Evolutionary conservation across 2,888 invertebrate species (phyloP).

Genomic region (Onthophagus sagittarius): DNA sequence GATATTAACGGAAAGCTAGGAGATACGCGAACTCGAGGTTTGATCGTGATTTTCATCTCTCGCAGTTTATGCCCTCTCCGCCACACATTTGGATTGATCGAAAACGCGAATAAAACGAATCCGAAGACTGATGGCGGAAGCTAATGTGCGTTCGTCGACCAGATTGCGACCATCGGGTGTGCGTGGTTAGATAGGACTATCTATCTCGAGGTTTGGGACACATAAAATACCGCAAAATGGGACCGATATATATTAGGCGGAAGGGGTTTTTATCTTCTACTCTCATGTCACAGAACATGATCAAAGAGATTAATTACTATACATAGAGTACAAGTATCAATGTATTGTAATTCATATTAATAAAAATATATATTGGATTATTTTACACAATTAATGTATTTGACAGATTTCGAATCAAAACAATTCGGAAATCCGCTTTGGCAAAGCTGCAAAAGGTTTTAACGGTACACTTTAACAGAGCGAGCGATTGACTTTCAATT

Average conservation of each 20-base stretch:
- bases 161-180: not conserved
- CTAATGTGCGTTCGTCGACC: not conserved
- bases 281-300: not conserved
- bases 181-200: not conserved
- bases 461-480: no score
- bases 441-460: no score
- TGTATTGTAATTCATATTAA: no score
- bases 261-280: not conserved
- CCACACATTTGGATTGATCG: not conserved
- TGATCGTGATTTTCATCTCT: not conserved
- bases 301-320: no score
- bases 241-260: not conserved
- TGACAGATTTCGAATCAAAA: no score
- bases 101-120: not conserved
- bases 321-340: no score
- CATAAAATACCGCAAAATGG: not conserved
- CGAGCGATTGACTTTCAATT: no score
- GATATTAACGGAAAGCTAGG: not conserved
- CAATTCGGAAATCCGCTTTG: no score
- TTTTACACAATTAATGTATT: no score
- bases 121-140: not conserved
- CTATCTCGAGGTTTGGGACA: not conserved
- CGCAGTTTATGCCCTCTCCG: not conserved
- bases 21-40: not conserved
- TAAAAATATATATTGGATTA: no score